Conservation (phyloP, 2,888 invertebrate species). For the Electrophaes corylata region DNA sequence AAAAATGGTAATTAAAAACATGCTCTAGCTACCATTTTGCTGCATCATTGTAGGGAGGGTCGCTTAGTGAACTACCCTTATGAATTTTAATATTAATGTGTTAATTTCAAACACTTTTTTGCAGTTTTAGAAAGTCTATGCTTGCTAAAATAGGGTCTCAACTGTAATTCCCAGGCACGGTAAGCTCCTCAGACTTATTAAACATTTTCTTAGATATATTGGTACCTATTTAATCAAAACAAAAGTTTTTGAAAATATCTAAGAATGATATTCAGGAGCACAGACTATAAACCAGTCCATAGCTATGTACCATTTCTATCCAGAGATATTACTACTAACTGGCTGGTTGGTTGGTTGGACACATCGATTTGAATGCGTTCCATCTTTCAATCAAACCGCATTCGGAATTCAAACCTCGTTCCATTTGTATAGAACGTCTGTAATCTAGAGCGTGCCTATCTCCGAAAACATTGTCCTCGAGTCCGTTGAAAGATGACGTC, state of each 20-base stretch:
- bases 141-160: too few relatives aligned
- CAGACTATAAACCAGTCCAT: neutral
- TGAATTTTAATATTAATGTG: constrained; percentile 26
- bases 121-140: too few relatives aligned
- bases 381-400: constrained; percentile 23
- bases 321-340: too few relatives aligned
- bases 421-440: constrained; percentile 24
- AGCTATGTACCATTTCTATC: neutral
- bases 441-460: constrained; percentile 46
- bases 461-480: constrained; percentile 59
- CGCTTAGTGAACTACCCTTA: constrained; percentile 29
- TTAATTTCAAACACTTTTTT: constrained; percentile 22
- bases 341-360: constrained; percentile 2
- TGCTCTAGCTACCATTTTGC: constrained; percentile 3
- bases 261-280: neutral
- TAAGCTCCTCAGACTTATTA: too few relatives aligned
- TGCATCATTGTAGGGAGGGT: constrained; percentile 36
- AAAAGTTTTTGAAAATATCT: too few relatives aligned
- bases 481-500: constrained; percentile 57
- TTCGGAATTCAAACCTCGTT: constrained; percentile 33
- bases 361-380: constrained; percentile 23
- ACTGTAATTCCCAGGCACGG: too few relatives aligned
- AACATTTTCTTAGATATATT: too few relatives aligned
- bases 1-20: constrained; percentile 39
- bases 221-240: too few relatives aligned